Evolutionary conservation across 1,140 invertebrate species (phyloP), one percentile per base, ranked within the genome.

Genomic region (Galendromus occidentalis): DNA sequence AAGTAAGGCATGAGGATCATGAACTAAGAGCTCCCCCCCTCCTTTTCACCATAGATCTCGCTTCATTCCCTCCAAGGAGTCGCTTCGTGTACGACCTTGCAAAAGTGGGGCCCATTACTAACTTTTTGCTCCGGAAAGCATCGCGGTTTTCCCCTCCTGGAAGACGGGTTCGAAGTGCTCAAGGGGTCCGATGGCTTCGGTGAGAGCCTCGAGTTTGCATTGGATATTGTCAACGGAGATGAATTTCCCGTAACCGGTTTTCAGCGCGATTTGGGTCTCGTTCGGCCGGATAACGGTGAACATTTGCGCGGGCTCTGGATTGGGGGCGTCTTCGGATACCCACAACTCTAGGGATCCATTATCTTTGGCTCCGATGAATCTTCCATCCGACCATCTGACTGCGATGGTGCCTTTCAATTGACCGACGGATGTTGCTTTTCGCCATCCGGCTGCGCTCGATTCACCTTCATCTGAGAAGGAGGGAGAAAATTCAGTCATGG

Each of bases 231-330:
- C 51, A 25, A 33, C 25, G 25, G 51, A 59, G 20, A 59, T 59
- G 22, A 59, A 59, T 25, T 59, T 59, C 14, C 51, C 51, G 25
- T 59, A 59, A 33, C 51, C 51, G 5, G 51, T 59, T 33, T 59
- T 59, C 25, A 59, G 25, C 25, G 51, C 51, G n/a, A 59, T 29
- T 22, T 59, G 51, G 14, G 14, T 59, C 6, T 59, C 51, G 51
- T 33, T 59, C n/a, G 51, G 25, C 17, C 51, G 51, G 25, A 59
- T 29, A 5, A 59, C 14, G 14, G 51, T 59, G 51, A 59, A 59
- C 51, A 59, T 59, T 22, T 59, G 51, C 25, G 51, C 51, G 2
- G 51, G 51, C 9, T 59, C 51, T 4, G 51, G 51, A 25, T 25
- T 14, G 2, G 51, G 51, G 51, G 14, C 51, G 33, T 59, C 51